Conservation (phyloP, 2,113 vertebrate genomes). For the Ciconia boyciana region DNA sequence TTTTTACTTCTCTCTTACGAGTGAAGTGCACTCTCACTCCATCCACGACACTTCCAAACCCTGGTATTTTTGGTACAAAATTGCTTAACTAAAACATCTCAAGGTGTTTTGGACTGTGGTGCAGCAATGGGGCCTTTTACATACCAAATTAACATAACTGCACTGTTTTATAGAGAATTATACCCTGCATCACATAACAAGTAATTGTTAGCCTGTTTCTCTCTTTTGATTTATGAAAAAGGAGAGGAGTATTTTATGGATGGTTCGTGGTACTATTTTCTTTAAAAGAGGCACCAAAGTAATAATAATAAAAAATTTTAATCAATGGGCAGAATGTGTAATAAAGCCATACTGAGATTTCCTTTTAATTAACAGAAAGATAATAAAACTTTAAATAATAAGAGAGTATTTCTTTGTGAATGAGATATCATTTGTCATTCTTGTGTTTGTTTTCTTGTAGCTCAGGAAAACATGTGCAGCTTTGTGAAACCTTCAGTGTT, state of each 20-base stretch:
- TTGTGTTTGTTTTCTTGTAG: background rate
- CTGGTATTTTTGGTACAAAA: background rate
- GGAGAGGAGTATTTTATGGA: background rate
- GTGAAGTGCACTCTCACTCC: too few species aligned
- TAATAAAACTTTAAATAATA: background rate
- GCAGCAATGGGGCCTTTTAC: background rate
- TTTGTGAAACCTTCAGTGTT: background rate
- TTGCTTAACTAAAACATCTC: background rate
- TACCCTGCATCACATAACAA: background rate
- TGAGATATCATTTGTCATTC: background rate
- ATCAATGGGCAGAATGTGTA: background rate
- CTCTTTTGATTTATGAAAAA: background rate
- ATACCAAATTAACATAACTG: background rate
- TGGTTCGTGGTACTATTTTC: background rate
- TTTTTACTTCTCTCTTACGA: too few species aligned
- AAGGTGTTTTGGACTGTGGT: background rate
- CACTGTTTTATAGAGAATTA: background rate
- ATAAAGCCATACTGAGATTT: background rate
- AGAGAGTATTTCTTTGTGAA: background rate
- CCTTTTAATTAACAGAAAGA: background rate
- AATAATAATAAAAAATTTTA: background rate
- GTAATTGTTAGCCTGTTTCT: background rate
- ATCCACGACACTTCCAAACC: background rate
- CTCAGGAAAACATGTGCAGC: background rate
- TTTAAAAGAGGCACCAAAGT: background rate